Evolutionary conservation across 2,888 invertebrate species (phyloP).

Genomic region (Dicranocentrus wangi): DNA sequence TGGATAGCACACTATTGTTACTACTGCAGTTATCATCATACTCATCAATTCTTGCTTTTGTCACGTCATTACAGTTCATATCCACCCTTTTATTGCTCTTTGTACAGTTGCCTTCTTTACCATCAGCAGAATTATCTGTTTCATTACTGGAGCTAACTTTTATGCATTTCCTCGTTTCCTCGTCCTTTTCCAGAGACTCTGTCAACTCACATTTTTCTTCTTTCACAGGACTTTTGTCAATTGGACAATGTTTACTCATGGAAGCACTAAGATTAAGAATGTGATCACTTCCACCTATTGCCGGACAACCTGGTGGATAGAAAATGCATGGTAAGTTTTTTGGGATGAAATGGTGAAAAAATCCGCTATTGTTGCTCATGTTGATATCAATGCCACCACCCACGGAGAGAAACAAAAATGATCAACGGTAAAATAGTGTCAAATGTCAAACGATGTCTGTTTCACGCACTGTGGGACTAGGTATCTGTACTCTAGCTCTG

Average conservation of each 20-base stretch:
- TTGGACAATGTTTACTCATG: slow-evolving; percentile 35
- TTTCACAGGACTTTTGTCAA: not conserved
- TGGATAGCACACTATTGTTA: slow-evolving; percentile 25
- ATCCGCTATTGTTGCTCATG: slow-evolving; percentile 39
- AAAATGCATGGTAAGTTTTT: slow-evolving; percentile 69
- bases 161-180: not conserved
- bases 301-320: slow-evolving; percentile 53
- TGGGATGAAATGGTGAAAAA: slow-evolving; percentile 61
- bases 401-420: no score
- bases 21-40: not conserved
- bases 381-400: no score
- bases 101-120: not conserved
- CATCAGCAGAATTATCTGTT: not conserved
- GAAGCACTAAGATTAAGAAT: slow-evolving; percentile 50
- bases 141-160: not conserved
- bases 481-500: no score
- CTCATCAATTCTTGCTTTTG: slow-evolving; percentile 8
- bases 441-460: no score
- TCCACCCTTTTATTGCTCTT: slow-evolving; percentile 23
- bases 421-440: no score
- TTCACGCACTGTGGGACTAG: no score
- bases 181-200: not conserved
- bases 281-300: slow-evolving; percentile 35
- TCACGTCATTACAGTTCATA: slow-evolving; percentile 48
- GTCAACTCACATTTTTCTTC: not conserved